These are phyloP conservation scores for Acleris cristana DNA, from an alignment of 2,888 invertebrate genomes.

Conservation along the genomic window DNA sequence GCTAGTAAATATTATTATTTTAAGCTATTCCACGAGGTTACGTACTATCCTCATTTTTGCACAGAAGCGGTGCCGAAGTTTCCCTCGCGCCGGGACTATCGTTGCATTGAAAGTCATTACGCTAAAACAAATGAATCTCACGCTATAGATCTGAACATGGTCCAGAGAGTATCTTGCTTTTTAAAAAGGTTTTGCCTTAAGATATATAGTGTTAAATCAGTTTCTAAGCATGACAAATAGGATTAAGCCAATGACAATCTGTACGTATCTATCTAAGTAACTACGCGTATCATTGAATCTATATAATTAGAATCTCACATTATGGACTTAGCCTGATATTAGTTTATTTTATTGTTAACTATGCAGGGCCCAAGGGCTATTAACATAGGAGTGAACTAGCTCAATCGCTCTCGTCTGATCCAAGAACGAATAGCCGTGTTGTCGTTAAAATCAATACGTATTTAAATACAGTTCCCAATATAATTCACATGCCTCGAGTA, in stretches of 20 bases:
- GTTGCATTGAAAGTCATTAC: slow-evolving; percentile 53
- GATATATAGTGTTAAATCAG: slow-evolving; percentile 66
- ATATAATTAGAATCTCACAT: too few relatives aligned
- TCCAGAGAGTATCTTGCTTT: slow-evolving; percentile 74
- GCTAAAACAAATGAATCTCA: slow-evolving; percentile 63
- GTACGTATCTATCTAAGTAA: too few relatives aligned
- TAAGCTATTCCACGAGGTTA: slow-evolving; percentile 77
- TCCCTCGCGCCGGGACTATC: slow-evolving; percentile 62
- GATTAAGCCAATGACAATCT: background rate
- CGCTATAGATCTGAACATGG: slow-evolving; percentile 64
- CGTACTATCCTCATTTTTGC: slow-evolving; percentile 90
- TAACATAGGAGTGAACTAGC: too few relatives aligned
- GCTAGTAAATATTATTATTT: slow-evolving; percentile 71
- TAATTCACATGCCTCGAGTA: too few relatives aligned
- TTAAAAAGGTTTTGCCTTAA: slow-evolving; percentile 73
- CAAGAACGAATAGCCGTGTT: too few relatives aligned
- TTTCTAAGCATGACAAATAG: slow-evolving; percentile 42
- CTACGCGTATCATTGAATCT: too few relatives aligned
- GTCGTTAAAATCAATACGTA: too few relatives aligned
- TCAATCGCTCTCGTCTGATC: too few relatives aligned
- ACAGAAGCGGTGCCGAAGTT: slow-evolving; percentile 88
- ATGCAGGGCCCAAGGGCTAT: too few relatives aligned
- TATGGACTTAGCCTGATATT: too few relatives aligned
- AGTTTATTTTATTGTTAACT: too few relatives aligned
- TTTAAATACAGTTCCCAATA: too few relatives aligned